A percentile compares a stretch with the other conserved stretches of the same genome.
Evolutionary conservation across 2,888 invertebrate genomes (phyloP).

Genomic region (Abrostola triplasia): DNA sequence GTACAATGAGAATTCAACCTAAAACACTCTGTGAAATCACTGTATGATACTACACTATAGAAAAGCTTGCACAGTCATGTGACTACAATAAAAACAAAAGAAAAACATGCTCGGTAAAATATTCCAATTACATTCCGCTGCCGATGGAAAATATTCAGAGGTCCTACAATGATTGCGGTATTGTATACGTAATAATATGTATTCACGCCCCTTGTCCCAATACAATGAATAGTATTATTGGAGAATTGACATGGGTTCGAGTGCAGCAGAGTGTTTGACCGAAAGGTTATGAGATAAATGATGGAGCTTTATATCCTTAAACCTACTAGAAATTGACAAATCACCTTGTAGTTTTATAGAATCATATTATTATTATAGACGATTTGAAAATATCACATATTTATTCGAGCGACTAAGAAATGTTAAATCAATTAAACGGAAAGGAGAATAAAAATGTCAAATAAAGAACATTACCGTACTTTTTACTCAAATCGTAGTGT

Average conservation of each 20-base stretch:
- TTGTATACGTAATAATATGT: constrained; percentile 20
- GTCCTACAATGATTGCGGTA: constrained; percentile 22
- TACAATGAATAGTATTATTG: constrained; percentile 31
- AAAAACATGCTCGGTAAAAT: constrained; percentile 19
- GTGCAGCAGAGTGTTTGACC: constrained; percentile 5
- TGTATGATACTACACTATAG: background rate
- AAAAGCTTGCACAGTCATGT: constrained; percentile 1
- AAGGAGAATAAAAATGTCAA: no score
- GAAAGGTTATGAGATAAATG: constrained; percentile 6
- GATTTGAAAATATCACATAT: no score
- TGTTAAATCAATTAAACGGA: no score
- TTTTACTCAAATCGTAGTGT: no score
- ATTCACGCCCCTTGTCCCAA: constrained; percentile 30
- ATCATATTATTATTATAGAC: no score
- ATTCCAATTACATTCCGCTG: constrained; percentile 44
- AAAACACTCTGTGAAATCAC: no score
- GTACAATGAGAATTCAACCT: no score
- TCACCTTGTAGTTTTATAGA: no score
- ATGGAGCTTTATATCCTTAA: no score
- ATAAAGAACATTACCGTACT: no score
- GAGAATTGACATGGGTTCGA: constrained; percentile 16
- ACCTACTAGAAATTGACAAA: no score
- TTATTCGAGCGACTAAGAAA: no score
- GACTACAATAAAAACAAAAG: constrained; percentile 24
- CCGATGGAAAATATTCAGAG: constrained; percentile 32